Evolutionary conservation across 2,797 vertebrate genomes (phyloP).

Genomic region (Eulemur coronatus): DNA sequence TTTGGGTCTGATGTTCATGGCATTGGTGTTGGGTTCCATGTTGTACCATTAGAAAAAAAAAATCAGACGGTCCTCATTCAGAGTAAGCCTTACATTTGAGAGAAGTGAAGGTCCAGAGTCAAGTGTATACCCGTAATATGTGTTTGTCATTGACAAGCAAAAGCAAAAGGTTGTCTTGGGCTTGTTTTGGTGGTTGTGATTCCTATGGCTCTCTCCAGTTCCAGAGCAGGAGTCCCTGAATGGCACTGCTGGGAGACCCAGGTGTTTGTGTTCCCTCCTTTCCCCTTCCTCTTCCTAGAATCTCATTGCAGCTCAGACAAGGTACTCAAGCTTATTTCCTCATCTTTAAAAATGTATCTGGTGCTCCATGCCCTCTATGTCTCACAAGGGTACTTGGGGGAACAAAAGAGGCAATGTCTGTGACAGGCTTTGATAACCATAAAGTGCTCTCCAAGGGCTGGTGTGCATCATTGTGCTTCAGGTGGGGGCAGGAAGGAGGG

Average conservation of each 20-base stretch:
- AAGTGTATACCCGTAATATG: neutral
- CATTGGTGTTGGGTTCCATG: neutral
- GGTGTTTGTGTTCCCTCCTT: neutral
- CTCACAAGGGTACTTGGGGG: constrained; percentile 45
- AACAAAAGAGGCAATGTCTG: constrained; percentile 33
- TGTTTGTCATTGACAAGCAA: neutral
- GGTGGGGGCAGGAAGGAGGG: neutral
- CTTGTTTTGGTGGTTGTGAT: neutral
- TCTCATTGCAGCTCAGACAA: constrained; percentile 12
- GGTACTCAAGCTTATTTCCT: constrained; percentile 27
- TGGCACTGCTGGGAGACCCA: neutral
- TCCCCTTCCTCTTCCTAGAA: neutral
- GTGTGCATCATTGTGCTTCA: neutral
- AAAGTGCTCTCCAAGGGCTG: constrained; percentile 11
- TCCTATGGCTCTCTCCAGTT: neutral
- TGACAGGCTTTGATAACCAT: constrained; percentile 18
- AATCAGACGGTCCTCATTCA: neutral
- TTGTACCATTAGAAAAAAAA: neutral
- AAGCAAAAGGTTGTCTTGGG: neutral
- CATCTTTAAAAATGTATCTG: constrained; percentile 47
- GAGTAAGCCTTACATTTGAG: neutral
- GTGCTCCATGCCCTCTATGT: constrained; percentile 28
- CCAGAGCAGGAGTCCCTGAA: neutral
- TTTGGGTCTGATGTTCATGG: neutral
- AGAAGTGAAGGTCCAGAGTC: neutral